Evolutionary conservation across 2,113 vertebrate species (phyloP).

Genomic region (Ivindomyrus marchei): DNA sequence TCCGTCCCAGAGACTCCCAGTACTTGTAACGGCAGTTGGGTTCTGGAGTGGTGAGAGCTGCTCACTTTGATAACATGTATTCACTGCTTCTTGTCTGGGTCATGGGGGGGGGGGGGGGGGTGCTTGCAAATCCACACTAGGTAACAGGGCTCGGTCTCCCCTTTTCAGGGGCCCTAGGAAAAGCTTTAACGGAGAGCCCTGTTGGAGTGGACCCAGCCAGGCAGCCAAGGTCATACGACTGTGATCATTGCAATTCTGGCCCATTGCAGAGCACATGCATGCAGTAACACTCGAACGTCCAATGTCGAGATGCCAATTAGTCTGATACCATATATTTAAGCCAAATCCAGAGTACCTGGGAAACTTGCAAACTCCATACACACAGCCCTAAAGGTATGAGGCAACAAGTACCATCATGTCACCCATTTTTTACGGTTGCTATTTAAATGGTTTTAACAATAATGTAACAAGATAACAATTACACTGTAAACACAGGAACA

Average conservation of each 20-base stretch:
- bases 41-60: background rate
- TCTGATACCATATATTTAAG: background rate
- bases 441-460: background rate
- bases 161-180: background rate
- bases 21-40: background rate
- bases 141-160: background rate
- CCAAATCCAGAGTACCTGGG: background rate
- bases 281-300: background rate
- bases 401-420: background rate
- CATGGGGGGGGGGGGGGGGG: too few species aligned
- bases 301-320: background rate
- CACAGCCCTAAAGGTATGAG: background rate
- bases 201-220: background rate
- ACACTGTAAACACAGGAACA: background rate
- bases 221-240: background rate
- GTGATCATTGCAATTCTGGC: background rate
- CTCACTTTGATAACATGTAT: too few species aligned
- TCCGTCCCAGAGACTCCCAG: background rate
- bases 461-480: background rate
- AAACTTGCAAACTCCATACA: background rate
- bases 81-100: too few species aligned
- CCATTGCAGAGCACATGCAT: background rate
- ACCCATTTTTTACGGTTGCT: too few species aligned
- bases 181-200: background rate
- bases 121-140: too few species aligned